These are phyloP conservation scores for Dryococelus australis DNA, from an alignment of 2,888 invertebrate genomes.

Conservation along the genomic window DNA sequence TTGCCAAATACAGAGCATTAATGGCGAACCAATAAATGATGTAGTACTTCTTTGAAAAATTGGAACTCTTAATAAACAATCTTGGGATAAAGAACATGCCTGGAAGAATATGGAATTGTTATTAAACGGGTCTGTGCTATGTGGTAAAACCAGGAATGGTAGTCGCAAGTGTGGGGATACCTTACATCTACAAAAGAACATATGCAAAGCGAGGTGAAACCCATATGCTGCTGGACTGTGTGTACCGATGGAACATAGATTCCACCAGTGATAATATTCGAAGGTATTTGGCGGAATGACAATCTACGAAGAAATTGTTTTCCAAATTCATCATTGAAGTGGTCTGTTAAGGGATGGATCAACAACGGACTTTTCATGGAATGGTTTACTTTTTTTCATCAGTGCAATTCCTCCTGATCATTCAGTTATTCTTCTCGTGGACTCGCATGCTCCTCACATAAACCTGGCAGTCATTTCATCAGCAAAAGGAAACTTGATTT, in stretches of 20 bases:
- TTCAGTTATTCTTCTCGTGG: background rate
- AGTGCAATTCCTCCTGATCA: background rate
- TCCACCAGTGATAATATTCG: conserved; percentile 26
- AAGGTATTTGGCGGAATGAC: background rate
- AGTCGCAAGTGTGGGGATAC: background rate
- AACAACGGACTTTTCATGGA: background rate
- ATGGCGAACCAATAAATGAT: background rate
- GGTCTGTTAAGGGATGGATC: conserved; percentile 21
- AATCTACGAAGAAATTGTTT: background rate
- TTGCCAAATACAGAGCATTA: background rate
- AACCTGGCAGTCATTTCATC: background rate
- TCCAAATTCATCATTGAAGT: background rate
- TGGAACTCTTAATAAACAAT: background rate
- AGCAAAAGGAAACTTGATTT: background rate
- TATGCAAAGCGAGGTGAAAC: conserved; percentile 47
- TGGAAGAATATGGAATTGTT: background rate
- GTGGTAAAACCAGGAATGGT: background rate
- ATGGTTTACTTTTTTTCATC: conserved; percentile 24
- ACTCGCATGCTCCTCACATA: background rate
- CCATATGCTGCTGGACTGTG: conserved; percentile 45
- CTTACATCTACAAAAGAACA: conserved; percentile 30
- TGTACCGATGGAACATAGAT: conserved; percentile 37
- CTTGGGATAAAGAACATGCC: background rate
- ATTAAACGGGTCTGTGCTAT: background rate
- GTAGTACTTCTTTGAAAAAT: background rate